Percentiles rank a stretch among this genome's conserved stretches.
phyloP scores from a whole-genome alignment of 2,888 invertebrate genomes.

The Ferrisia virgata region DNA sequence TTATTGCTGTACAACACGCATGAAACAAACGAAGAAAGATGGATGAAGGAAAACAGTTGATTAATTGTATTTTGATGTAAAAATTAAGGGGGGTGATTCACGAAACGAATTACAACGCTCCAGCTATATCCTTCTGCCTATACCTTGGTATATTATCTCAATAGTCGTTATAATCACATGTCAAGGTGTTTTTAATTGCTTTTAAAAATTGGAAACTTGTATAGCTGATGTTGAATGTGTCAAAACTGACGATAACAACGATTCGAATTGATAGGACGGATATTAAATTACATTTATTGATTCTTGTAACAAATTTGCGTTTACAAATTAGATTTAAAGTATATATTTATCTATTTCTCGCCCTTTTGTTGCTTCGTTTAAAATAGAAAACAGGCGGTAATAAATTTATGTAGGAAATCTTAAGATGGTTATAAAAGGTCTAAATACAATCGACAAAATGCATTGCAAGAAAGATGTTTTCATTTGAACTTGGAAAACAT shows the following conservation, averaged over 20 bases:
- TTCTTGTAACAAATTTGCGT: neutral
- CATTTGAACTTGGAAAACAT: neutral
- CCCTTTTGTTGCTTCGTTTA: neutral
- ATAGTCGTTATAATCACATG: neutral
- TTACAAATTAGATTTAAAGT: neutral
- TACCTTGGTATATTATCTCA: neutral
- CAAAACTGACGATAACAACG: neutral
- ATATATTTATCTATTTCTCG: neutral
- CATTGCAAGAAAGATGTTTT: neutral
- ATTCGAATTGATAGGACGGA: neutral
- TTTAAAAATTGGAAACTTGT: neutral
- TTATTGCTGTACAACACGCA: neutral
- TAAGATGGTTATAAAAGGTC: neutral
- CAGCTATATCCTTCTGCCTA: neutral
- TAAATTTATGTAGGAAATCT: neutral
- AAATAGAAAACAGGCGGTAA: neutral
- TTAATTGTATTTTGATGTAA: neutral
- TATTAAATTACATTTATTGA: neutral
- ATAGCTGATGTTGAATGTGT: neutral
- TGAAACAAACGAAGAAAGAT: neutral
- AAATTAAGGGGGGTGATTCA: neutral
- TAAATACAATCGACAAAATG: neutral
- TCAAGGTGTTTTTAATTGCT: neutral
- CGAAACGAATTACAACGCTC: neutral
- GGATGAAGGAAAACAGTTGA: neutral